Conservation (phyloP, 1,140 invertebrate species). For the Amphibalanus amphitrite region DNA sequence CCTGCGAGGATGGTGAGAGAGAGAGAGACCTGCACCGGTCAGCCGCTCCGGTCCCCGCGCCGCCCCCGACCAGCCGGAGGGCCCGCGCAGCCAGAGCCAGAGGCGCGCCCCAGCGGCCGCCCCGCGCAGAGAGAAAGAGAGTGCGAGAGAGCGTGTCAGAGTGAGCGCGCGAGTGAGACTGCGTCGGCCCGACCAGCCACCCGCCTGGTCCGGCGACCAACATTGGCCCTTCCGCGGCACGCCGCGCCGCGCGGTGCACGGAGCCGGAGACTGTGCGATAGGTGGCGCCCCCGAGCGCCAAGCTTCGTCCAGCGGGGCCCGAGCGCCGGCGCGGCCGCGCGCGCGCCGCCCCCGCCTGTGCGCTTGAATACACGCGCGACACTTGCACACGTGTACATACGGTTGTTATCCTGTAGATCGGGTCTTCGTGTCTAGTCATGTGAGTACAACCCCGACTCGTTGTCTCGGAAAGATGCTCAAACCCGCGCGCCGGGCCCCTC, state of each 20-base stretch:
- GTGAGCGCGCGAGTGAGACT: neutral
- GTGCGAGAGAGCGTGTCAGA: neutral
- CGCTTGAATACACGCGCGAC: neutral
- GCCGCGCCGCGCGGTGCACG: neutral
- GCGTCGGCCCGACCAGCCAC: neutral
- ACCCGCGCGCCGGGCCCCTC: neutral
- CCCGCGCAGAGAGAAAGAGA: too few species aligned
- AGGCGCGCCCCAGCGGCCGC: too few species aligned
- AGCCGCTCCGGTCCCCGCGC: too few species aligned
- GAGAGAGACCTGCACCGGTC: too few species aligned
- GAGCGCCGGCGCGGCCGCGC: too few species aligned
- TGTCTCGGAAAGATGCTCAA: neutral
- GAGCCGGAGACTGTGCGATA: neutral
- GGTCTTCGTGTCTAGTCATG: slow-evolving; percentile 1
- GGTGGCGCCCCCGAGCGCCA: neutral
- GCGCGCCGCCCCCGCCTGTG: neutral
- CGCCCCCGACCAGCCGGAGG: too few species aligned
- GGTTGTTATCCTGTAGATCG: slow-evolving; percentile 1
- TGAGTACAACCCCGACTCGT: neutral
- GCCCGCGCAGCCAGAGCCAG: too few species aligned
- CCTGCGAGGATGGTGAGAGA: too few species aligned
- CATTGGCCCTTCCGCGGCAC: neutral
- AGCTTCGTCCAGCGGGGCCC: neutral
- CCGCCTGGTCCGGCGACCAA: neutral
- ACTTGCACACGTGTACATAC: neutral